Conservation (phyloP, 1,140 invertebrate species). For the Thaumetopoea pityocampa region DNA sequence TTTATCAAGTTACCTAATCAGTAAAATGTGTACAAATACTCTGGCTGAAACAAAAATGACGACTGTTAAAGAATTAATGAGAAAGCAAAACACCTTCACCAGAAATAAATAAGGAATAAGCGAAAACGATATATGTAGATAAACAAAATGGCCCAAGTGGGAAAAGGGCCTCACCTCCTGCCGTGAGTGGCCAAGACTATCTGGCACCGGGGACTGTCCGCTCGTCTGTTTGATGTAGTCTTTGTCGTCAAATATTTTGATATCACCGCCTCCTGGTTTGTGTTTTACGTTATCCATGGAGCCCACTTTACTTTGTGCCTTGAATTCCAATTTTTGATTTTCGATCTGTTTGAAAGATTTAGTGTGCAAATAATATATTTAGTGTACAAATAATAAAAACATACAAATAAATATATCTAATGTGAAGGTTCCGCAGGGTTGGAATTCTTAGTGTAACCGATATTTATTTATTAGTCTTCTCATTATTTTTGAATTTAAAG, state of each 20-base stretch:
- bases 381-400: slow-evolving; percentile 17
- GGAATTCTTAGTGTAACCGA: too few relatives aligned
- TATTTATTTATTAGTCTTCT: too few relatives aligned
- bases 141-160: slow-evolving; percentile 25
- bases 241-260: slow-evolving; percentile 96
- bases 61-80: slow-evolving; percentile 28
- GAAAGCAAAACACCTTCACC: slow-evolving; percentile 44
- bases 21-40: slow-evolving; percentile 77
- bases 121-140: slow-evolving; percentile 31
- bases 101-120: slow-evolving; percentile 33
- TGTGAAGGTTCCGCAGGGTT: slow-evolving; percentile 10
- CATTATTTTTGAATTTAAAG: too few relatives aligned
- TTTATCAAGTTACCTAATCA: slow-evolving; percentile 50
- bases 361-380: slow-evolving; percentile 41
- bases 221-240: slow-evolving; percentile 91
- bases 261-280: slow-evolving; percentile 94
- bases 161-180: slow-evolving; percentile 78
- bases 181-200: slow-evolving; percentile 79
- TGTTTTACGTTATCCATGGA: slow-evolving; percentile 96
- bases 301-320: slow-evolving; percentile 91
- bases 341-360: slow-evolving; percentile 84
- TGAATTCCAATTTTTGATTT: slow-evolving; percentile 89
- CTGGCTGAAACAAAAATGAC: slow-evolving; percentile 72
- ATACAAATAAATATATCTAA: slow-evolving; percentile 5
- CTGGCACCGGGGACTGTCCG: slow-evolving; percentile 78